Evolutionary conservation across 2,797 vertebrate species (phyloP).

Genomic region (Tapera naevia): DNA sequence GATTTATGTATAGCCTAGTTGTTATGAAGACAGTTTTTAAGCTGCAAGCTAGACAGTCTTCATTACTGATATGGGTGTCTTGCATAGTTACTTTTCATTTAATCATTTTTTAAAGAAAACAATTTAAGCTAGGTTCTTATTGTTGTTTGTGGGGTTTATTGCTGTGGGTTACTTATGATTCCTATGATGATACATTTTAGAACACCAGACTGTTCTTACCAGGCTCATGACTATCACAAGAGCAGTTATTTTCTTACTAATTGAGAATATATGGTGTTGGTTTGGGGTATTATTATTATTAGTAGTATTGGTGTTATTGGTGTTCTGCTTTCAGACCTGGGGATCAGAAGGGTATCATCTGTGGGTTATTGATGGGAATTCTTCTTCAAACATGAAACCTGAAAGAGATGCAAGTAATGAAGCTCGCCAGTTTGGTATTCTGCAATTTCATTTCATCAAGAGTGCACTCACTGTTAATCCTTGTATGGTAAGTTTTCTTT

Average conservation of each 20-base stretch:
- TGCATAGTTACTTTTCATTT: neutral
- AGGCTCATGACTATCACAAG: neutral
- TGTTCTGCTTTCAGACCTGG: constrained; percentile 79
- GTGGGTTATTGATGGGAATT: constrained; percentile 87
- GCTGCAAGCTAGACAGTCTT: neutral
- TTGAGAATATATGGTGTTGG: neutral
- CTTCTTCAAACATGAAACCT: constrained; percentile 56
- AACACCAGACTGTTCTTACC: neutral
- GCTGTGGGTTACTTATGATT: neutral
- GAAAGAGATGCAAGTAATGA: constrained; percentile 66
- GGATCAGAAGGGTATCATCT: constrained; percentile 97
- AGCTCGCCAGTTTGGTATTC: constrained; percentile 83
- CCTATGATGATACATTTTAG: neutral
- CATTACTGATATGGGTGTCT: neutral
- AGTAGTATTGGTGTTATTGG: neutral
- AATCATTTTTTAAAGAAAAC: neutral
- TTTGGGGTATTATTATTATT: neutral
- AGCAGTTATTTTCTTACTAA: neutral
- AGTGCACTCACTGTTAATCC: constrained; percentile 98
- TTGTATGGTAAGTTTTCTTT: constrained; percentile 88
- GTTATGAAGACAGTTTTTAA: neutral
- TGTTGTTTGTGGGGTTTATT: neutral
- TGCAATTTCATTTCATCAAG: constrained; percentile 98
- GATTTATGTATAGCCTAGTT: neutral
- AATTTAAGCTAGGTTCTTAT: neutral